phyloP scores from a whole-genome alignment of 2,888 invertebrate genomes.

The Epistrophe grossulariae region DNA sequence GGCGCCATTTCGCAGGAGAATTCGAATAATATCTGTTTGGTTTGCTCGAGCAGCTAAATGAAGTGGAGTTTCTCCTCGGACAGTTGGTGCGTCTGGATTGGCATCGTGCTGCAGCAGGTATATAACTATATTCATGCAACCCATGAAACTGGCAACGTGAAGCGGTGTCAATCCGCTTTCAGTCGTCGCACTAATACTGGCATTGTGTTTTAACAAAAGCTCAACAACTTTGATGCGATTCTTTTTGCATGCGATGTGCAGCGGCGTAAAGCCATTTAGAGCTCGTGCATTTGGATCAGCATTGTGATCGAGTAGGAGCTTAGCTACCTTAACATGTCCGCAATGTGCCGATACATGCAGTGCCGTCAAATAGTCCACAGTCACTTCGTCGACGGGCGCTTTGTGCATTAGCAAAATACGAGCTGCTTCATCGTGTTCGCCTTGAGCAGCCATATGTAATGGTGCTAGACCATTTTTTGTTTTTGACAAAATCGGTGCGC shows the following conservation, averaged over 20 bases:
- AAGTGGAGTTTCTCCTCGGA: slow-evolving; percentile 97
- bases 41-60: slow-evolving; percentile 98
- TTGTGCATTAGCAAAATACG: slow-evolving; percentile 95
- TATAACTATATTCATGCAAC: slow-evolving; percentile 99
- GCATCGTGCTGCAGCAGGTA: slow-evolving; percentile 97
- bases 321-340: slow-evolving; percentile 96
- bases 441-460: slow-evolving; percentile 99
- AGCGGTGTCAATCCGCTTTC: slow-evolving; percentile 96
- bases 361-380: slow-evolving; percentile 98
- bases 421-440: slow-evolving; percentile 98
- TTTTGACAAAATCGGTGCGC: slow-evolving; percentile 97
- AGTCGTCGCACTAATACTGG: slow-evolving; percentile 90
- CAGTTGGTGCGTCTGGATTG: slow-evolving; percentile 96
- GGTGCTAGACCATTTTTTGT: slow-evolving; percentile 98
- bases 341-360: slow-evolving; percentile 98
- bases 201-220: slow-evolving; percentile 96
- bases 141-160: slow-evolving; percentile 99
- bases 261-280: slow-evolving; percentile 98
- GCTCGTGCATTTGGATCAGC: slow-evolving; percentile 99
- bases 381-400: slow-evolving; percentile 99
- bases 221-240: slow-evolving; percentile 97
- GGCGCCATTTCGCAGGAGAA: slow-evolving; percentile 96
- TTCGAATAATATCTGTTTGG: slow-evolving; percentile 98
- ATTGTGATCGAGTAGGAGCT: slow-evolving; percentile 94
- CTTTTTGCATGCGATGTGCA: slow-evolving; percentile 99